A percentile compares a stretch with the other conserved stretches of the same genome.
phyloP scores from a whole-genome alignment of 2,797 vertebrate genomes.

The Craterocephalus amniculus region DNA sequence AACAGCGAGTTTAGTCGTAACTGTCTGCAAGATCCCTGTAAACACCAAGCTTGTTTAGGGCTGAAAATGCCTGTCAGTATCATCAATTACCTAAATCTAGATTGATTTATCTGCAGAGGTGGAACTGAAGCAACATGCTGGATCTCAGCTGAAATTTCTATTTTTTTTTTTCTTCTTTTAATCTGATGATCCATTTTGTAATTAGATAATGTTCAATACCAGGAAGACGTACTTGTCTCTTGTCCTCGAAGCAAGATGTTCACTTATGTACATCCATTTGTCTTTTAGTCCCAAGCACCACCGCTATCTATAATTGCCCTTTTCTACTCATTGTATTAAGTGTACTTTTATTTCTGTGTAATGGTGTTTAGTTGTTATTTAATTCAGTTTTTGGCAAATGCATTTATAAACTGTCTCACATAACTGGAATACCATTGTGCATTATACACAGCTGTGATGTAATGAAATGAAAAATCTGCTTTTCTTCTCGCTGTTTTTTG shows the following conservation, averaged over 20 bases:
- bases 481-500: neutral
- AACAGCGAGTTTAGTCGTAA: too few relatives aligned
- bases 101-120: too few relatives aligned
- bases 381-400: neutral
- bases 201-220: too few relatives aligned
- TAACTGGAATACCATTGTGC: neutral
- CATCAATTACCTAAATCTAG: too few relatives aligned
- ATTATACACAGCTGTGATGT: neutral
- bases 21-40: too few relatives aligned
- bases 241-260: neutral
- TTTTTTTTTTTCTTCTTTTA: too few relatives aligned
- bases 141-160: too few relatives aligned
- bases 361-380: neutral
- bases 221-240: too few relatives aligned
- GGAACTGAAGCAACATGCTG: too few relatives aligned
- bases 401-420: neutral
- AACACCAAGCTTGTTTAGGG: too few relatives aligned
- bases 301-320: neutral
- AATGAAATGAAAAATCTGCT: constrained; percentile 8
- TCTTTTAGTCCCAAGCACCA: neutral
- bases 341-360: neutral
- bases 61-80: too few relatives aligned
- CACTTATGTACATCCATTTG: neutral
- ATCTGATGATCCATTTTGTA: too few relatives aligned
- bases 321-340: neutral